A percentile compares a stretch with the other conserved stretches of the same genome.
Evolutionary conservation across 2,888 invertebrate genomes (phyloP).

Genomic region (Caenorhabditis japonica): DNA sequence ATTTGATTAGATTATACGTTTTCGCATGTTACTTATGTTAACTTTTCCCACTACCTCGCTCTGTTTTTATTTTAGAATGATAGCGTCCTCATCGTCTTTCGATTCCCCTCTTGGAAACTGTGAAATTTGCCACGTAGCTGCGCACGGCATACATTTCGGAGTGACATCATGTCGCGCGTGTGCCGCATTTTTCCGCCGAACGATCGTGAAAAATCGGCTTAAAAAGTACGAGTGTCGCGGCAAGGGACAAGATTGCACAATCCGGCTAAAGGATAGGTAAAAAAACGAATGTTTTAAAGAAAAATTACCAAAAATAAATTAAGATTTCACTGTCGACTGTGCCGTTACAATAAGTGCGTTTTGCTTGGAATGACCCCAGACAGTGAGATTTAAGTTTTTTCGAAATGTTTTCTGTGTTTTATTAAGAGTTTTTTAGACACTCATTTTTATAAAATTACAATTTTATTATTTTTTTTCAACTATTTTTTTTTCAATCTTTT

Average conservation of each 20-base stretch:
- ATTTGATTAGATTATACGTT: too few species aligned
- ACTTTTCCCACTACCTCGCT: too few species aligned
- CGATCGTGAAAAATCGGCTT: constrained; percentile 36
- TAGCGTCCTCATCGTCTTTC: too few species aligned
- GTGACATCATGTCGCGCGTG: constrained; percentile 19
- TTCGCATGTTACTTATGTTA: too few species aligned
- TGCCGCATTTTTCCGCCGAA: constrained; percentile 42
- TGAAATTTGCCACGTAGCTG: constrained; percentile 8
- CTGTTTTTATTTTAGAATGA: too few species aligned
- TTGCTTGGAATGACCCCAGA: constrained; percentile 52
- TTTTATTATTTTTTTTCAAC: too few species aligned
- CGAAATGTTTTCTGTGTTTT: too few species aligned
- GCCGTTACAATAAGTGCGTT: constrained; percentile 55
- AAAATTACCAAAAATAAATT: neutral
- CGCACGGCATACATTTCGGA: constrained; percentile 21
- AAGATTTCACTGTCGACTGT: constrained; percentile 47
- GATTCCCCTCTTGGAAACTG: neutral
- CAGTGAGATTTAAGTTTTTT: constrained; percentile 18
- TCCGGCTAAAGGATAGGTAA: constrained; percentile 29
- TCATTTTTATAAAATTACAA: constrained; percentile 41
- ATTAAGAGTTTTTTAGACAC: constrained; percentile 32
- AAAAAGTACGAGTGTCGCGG: constrained; percentile 41
- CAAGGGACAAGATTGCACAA: constrained; percentile 20
- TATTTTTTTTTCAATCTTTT: too few species aligned
- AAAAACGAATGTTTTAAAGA: too few species aligned